Conservation (phyloP, 2,888 invertebrate species). For the Catonia carolina region DNA sequence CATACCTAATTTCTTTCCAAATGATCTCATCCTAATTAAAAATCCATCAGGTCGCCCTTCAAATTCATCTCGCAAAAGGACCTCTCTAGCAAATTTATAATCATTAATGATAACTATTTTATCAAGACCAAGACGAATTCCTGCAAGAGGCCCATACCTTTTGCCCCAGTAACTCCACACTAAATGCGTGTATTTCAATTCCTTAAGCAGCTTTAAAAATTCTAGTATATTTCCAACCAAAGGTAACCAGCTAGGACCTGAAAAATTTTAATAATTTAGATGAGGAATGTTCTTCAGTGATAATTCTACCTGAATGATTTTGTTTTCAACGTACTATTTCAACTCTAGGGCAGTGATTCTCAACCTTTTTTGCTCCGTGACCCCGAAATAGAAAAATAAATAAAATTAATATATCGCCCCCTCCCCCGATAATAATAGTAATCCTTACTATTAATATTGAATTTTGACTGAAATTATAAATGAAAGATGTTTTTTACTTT, state of each 20-base stretch:
- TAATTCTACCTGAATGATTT: no score
- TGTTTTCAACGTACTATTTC: no score
- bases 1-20: conserved; percentile 59
- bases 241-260: conserved; percentile 53
- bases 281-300: no score
- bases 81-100: conserved; percentile 53
- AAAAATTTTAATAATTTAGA: no score
- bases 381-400: no score
- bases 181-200: conserved; percentile 51
- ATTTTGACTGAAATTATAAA: no score
- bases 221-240: conserved; percentile 48
- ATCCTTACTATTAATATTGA: no score
- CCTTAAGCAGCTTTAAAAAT: conserved; percentile 40
- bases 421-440: no score
- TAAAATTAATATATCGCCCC: no score
- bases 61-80: conserved; percentile 55
- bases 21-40: conserved; percentile 58
- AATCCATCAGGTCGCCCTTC: conserved; percentile 66
- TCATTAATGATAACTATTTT: conserved; percentile 56
- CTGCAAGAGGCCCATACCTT: conserved; percentile 57
- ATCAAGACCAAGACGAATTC: conserved; percentile 57
- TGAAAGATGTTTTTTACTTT: no score
- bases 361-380: no score
- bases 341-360: no score
- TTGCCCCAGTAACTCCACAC: conserved; percentile 53